Percentiles rank a stretch among this genome's conserved stretches.
phyloP scores from a whole-genome alignment of 2,113 vertebrate genomes.

The Lophochroa leadbeateri region DNA sequence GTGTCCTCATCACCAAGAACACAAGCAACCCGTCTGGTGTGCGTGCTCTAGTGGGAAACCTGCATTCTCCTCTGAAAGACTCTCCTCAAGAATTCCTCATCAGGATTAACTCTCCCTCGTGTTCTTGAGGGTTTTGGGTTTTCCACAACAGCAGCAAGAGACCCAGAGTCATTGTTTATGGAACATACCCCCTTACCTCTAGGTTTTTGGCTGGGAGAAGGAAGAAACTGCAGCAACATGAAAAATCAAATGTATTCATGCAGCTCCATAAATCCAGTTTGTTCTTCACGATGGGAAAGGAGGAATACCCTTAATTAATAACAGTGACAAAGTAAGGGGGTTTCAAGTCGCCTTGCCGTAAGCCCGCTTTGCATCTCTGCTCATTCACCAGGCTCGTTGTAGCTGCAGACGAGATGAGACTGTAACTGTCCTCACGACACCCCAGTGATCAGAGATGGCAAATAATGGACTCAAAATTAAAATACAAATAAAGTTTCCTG shows the following conservation, averaged over 20 bases:
- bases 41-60: accelerated
- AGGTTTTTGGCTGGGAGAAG: not conserved
- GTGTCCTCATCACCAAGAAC: accelerated
- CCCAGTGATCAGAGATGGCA: not conserved
- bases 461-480: not conserved
- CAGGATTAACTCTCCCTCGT: accelerated
- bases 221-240: not conserved
- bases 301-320: not conserved
- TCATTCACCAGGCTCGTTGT: accelerated
- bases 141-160: accelerated
- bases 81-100: not conserved
- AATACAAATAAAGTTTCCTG: not conserved
- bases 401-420: not conserved
- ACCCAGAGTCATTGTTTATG: accelerated
- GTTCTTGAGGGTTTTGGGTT: accelerated
- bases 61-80: not conserved
- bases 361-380: not conserved
- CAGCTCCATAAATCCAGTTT: not conserved
- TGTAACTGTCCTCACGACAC: not conserved
- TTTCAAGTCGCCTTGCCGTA: not conserved
- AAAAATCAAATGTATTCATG: not conserved
- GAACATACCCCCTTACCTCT: accelerated
- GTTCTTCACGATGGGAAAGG: not conserved
- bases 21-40: accelerated
- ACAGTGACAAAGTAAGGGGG: not conserved